Evolutionary conservation across 2,113 vertebrate genomes (phyloP).

Genomic region (Leptobrachium leishanense): DNA sequence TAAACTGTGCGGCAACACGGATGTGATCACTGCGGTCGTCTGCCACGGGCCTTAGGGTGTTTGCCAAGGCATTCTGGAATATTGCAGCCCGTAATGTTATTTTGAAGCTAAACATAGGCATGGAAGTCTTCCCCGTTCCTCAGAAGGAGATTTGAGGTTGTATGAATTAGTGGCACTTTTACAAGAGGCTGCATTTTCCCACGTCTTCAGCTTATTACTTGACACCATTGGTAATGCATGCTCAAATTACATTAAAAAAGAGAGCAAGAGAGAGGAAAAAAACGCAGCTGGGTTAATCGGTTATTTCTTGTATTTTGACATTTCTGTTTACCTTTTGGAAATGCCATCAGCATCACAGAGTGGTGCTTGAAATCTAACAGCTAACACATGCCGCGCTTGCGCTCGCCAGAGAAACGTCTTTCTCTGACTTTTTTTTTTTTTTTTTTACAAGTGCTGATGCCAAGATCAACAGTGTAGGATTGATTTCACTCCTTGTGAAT

Average conservation of each 20-base stretch:
- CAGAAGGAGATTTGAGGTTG: neutral
- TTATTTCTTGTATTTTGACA: conserved; percentile 74
- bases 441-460: conserved; percentile 59
- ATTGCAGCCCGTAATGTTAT: neutral
- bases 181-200: conserved; percentile 34
- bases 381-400: conserved; percentile 71
- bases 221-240: conserved; percentile 52
- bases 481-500: conserved; percentile 83
- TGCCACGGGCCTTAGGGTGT: no score
- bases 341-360: conserved; percentile 64
- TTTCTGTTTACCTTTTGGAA: conserved; percentile 72
- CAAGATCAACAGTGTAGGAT: conserved; percentile 80
- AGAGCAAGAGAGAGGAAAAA: neutral
- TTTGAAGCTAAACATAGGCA: neutral
- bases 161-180: neutral
- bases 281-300: conserved; percentile 66
- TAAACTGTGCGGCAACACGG: no score
- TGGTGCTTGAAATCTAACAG: conserved; percentile 69
- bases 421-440: conserved; percentile 65
- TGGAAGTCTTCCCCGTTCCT: neutral
- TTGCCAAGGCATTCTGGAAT: no score
- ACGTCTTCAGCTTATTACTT: conserved; percentile 56
- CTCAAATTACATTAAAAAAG: conserved; percentile 55
- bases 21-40: no score
- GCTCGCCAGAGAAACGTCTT: conserved; percentile 66